Conservation (phyloP, 2,888 invertebrate genomes). For the Sericinus montela region DNA sequence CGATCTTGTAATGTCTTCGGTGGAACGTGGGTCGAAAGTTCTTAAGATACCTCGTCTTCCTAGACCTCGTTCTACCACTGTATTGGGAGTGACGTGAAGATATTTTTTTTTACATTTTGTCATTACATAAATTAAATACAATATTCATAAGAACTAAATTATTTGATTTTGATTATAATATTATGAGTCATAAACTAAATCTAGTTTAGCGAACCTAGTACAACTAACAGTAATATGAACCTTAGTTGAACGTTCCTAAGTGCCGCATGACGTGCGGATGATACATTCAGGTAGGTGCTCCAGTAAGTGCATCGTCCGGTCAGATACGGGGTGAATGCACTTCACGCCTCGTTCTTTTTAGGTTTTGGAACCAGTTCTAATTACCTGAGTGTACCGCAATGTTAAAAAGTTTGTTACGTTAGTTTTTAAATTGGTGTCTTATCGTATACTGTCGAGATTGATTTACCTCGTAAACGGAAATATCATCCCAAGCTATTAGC, state of each 20-base stretch:
- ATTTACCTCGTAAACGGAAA: no score
- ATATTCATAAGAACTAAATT: no score
- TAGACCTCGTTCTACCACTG: no score
- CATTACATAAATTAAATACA: no score
- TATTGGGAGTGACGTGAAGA: no score
- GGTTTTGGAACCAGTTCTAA: slow-evolving; percentile 11
- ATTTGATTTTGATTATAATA: no score
- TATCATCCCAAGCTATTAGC: no score
- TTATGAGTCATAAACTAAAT: slow-evolving; percentile 12
- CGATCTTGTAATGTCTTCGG: no score
- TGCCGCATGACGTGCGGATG: slow-evolving; percentile 20
- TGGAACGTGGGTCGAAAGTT: no score
- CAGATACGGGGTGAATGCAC: slow-evolving; percentile 22
- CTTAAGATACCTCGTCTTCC: no score
- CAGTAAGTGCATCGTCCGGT: slow-evolving; percentile 25
- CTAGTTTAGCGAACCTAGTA: slow-evolving; percentile 4
- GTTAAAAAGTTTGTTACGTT: not conserved
- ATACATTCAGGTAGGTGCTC: slow-evolving; percentile 23
- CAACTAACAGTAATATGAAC: not conserved
- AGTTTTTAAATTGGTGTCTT: not conserved
- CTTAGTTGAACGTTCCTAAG: slow-evolving; percentile 1
- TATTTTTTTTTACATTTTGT: no score
- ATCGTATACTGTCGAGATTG: not conserved
- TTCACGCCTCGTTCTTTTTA: slow-evolving; percentile 19
- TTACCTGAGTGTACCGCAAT: slow-evolving; percentile 5